A percentile compares a stretch with the other conserved stretches of the same genome.
phyloP scores from a whole-genome alignment of 2,113 vertebrate genomes.

The Colistium nudipinnis region DNA sequence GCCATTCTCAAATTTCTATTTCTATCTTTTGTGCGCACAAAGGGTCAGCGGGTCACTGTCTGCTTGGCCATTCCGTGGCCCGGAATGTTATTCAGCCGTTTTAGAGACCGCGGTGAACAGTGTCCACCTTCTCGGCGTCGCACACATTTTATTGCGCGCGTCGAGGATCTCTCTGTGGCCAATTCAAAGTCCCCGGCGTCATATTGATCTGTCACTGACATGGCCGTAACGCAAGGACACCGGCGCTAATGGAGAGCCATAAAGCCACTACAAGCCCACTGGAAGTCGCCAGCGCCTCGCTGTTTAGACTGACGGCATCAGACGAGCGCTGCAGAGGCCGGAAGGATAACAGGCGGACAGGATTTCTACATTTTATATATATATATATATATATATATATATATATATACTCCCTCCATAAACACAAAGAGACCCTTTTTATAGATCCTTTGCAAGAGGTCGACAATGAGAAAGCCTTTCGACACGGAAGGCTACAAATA shows the following conservation, averaged over 20 bases:
- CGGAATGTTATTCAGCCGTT: slow-evolving; percentile 36
- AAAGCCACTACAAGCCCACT: slow-evolving; percentile 67
- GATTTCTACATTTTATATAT: slow-evolving; percentile 23
- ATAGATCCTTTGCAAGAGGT: slow-evolving; percentile 35
- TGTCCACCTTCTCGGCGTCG: slow-evolving; percentile 35
- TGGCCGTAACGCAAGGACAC: slow-evolving; percentile 66
- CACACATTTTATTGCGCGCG: slow-evolving; percentile 61
- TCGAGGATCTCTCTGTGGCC: slow-evolving; percentile 49
- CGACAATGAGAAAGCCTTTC: slow-evolving; percentile 46
- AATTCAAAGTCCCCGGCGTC: slow-evolving; percentile 48
- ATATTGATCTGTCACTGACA: slow-evolving; percentile 71
- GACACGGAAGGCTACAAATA: slow-evolving; percentile 49
- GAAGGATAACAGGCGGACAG: slow-evolving; percentile 36
- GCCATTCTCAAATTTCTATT: slow-evolving; percentile 12
- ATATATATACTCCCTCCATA: slow-evolving; percentile 33
- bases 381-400: too few relatives aligned
- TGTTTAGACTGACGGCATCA: slow-evolving; percentile 35
- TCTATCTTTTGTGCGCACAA: slow-evolving; percentile 1
- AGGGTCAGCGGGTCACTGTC: neutral
- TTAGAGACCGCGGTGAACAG: slow-evolving; percentile 14
- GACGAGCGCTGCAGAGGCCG: slow-evolving; percentile 6
- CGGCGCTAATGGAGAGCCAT: slow-evolving; percentile 69
- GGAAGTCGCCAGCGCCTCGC: slow-evolving; percentile 53
- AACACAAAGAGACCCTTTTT: slow-evolving; percentile 46
- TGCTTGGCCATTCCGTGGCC: slow-evolving; percentile 13